Base-by-base conservation (phyloP, 2,113 vertebrate species). In the Camelus bactrianus region DNA sequence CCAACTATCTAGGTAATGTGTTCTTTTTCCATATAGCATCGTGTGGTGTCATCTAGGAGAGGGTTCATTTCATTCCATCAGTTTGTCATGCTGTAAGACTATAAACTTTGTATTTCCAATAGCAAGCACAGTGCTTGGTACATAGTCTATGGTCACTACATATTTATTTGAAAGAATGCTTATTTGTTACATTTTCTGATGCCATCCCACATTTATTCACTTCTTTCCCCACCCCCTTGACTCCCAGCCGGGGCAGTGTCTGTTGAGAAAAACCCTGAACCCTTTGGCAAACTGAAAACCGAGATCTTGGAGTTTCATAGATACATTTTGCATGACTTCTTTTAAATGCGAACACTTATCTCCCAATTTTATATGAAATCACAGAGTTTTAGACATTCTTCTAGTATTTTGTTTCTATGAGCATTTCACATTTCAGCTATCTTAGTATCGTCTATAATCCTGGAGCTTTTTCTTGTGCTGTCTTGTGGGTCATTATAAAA, bases 171-270 rank as follows among this genome's bases (percentile, higher is more conserved):
- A 77, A 95, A 69, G 8, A 70, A 83, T 75, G 48, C 73, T 91
- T 89, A 32, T 91, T 88, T 95, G 54, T 90, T 86, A 67, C 28
- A 50, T 87, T 86, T 94, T 84, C 58, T 75, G 75, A 52, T 35
- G 17, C 17, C 15, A 30, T 86, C 28, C 28, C 46, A 42, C 82
- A n/a, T 83, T 80, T 82, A 87, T 70, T 75, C 14, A 54, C 19
- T 30, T 65, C 38, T 89, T 79, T 69, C 46, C n/a, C 38, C 38
- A 42, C 5, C 38, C 38, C 38, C 38, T 42, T 42, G 38, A 42
- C 38, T 42, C 38, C 38, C 38, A 42, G 38, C 38, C 38, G 5
- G 60, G 17, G 38, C 48, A 26, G 2, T 42, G 24, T 42, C 24
- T 94, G 6, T 67, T 28, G 56, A 77, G 32, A 86, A 85, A 72